Percentiles rank a stretch among this genome's conserved stretches.
phyloP scores from a whole-genome alignment of 2,113 vertebrate genomes.

The Periophthalmus modestus region DNA sequence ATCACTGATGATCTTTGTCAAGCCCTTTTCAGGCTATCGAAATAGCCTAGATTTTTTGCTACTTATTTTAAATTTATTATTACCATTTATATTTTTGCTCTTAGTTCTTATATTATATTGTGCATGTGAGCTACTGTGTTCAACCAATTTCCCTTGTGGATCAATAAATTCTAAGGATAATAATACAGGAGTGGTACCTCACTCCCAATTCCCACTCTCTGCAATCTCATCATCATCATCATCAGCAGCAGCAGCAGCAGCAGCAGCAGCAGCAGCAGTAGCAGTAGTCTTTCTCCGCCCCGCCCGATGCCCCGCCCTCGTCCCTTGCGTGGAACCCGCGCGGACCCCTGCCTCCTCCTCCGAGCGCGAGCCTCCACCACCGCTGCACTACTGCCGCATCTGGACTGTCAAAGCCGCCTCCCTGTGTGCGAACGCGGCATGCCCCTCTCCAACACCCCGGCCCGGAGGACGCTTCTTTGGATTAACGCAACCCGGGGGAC shows the following conservation, averaged over 20 bases:
- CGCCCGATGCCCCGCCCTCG: constrained; percentile 53
- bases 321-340: constrained; percentile 42
- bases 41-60: not conserved
- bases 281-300: not conserved
- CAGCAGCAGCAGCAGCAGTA: constrained; percentile 47
- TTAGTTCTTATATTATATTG: too few species aligned
- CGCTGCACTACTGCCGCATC: constrained; percentile 37
- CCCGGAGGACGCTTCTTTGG: constrained; percentile 12
- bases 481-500: constrained; percentile 24
- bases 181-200: constrained; percentile 34
- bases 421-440: constrained; percentile 49
- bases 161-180: not conserved
- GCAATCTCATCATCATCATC: constrained; percentile 7
- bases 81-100: too few species aligned
- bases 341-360: constrained; percentile 47
- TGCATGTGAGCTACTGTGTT: too few species aligned
- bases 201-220: not conserved
- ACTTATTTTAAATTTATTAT: not conserved
- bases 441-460: constrained; percentile 28
- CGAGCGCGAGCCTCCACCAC: constrained; percentile 7
- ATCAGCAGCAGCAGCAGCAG: constrained; percentile 44
- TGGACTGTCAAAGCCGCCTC: constrained; percentile 35
- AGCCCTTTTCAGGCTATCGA: constrained; percentile 7
- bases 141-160: too few species aligned
- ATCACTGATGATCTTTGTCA: constrained; percentile 43